Percentiles rank a stretch among this genome's conserved stretches.
phyloP scores from a whole-genome alignment of 2,113 vertebrate genomes.

The Sialia sialis region DNA sequence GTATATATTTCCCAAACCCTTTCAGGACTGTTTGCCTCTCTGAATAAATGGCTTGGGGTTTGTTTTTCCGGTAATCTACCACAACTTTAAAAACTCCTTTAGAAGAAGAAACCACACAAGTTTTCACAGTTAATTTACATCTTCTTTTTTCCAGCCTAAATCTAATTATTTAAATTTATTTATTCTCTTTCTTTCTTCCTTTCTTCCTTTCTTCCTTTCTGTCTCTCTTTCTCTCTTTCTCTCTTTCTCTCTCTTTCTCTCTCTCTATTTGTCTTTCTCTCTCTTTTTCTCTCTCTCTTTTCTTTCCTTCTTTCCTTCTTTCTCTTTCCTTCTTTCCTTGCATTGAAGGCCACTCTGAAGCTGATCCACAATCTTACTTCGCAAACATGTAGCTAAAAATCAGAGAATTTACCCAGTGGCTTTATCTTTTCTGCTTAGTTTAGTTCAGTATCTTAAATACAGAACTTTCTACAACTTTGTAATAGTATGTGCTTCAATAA shows the following conservation, averaged over 20 bases:
- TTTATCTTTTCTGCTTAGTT: not conserved
- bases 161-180: not conserved
- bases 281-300: too few relatives aligned
- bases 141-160: not conserved
- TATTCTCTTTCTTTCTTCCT: rapidly evolving
- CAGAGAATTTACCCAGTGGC: not conserved
- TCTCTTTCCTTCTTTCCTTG: too few relatives aligned
- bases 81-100: constrained; percentile 6
- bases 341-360: not conserved
- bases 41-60: constrained; percentile 53
- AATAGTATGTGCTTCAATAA: not conserved
- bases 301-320: not conserved
- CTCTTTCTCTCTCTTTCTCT: too few relatives aligned
- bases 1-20: constrained; percentile 59
- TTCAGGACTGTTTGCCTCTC: constrained; percentile 53
- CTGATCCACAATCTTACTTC: not conserved
- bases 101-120: not conserved
- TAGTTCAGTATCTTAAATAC: not conserved
- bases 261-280: too few relatives aligned
- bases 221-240: not conserved
- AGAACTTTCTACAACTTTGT: not conserved
- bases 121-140: constrained; percentile 14
- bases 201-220: too few relatives aligned
- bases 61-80: constrained; percentile 40
- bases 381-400: not conserved